Evolutionary conservation across 1,140 invertebrate species (phyloP).

Genomic region (Panonychus citri): DNA sequence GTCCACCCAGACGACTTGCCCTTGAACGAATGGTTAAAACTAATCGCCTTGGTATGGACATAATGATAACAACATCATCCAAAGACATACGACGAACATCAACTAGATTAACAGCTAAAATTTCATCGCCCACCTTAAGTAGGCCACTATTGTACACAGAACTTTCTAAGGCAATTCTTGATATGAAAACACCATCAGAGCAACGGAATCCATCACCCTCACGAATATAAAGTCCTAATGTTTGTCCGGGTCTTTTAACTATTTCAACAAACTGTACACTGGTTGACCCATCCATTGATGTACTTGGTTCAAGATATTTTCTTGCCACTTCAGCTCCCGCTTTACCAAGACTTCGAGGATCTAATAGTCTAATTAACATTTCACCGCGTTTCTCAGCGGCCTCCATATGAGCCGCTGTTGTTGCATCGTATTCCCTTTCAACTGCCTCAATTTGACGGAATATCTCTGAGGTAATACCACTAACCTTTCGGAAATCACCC

Average conservation of each 20-base stretch:
- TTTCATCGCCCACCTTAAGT: constrained; percentile 92
- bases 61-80: constrained; percentile 95
- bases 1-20: not conserved
- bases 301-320: constrained; percentile 6
- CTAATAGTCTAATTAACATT: constrained; percentile 76
- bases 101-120: constrained; percentile 87
- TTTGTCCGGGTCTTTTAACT: constrained; percentile 94
- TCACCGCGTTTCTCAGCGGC: constrained; percentile 70
- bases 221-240: constrained; percentile 85
- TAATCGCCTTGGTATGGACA: constrained; percentile 88
- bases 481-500: constrained; percentile 77
- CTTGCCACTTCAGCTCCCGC: constrained; percentile 40
- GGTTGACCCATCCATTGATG: constrained; percentile 11
- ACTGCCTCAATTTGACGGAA: constrained; percentile 86
- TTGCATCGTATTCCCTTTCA: constrained; percentile 69
- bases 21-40: constrained; percentile 39
- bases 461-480: constrained; percentile 78
- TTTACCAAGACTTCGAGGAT: constrained; percentile 47
- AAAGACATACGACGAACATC: constrained; percentile 90
- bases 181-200: constrained; percentile 90
- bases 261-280: constrained; percentile 88
- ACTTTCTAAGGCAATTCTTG: constrained; percentile 84
- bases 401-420: constrained; percentile 60
- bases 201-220: constrained; percentile 84
- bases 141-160: constrained; percentile 88